Conservation (phyloP, 1,140 invertebrate species). For the Ooceraea biroi region DNA sequence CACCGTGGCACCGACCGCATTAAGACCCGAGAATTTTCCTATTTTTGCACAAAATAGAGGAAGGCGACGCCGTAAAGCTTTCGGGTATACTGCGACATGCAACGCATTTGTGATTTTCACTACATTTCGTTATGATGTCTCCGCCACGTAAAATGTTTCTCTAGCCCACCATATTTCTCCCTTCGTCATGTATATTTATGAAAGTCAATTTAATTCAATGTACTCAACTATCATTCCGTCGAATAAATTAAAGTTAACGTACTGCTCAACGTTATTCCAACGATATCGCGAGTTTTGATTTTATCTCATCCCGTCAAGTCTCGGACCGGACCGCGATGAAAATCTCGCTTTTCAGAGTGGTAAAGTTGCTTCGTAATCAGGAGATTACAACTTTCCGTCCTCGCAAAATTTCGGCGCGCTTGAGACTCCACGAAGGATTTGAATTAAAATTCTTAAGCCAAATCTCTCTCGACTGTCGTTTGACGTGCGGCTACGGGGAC, state of each 20-base stretch:
- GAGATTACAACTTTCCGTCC: conserved; percentile 13
- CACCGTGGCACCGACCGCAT: conserved; percentile 37
- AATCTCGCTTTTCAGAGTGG: not conserved
- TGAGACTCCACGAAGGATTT: not conserved
- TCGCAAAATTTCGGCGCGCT: conserved; percentile 10
- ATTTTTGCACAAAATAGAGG: conserved; percentile 32
- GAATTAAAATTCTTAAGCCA: conserved; percentile 58
- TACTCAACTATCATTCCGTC: not conserved
- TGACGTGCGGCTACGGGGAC: conserved; percentile 1
- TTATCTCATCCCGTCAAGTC: not conserved
- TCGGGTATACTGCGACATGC: conserved; percentile 1
- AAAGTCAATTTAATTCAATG: not conserved
- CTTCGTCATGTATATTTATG: not conserved
- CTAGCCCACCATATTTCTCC: not conserved
- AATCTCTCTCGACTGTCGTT: conserved; percentile 7
- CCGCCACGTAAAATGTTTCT: not conserved
- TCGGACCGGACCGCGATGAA: not conserved
- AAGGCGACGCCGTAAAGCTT: not conserved
- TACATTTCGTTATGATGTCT: conserved; percentile 17
- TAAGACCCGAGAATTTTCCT: conserved; percentile 37
- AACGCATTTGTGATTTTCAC: conserved; percentile 49
- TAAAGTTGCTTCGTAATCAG: not conserved
- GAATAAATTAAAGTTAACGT: conserved; percentile 1
- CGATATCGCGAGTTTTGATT: not conserved
- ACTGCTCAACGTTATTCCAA: not conserved